phyloP scores from a whole-genome alignment of 2,888 invertebrate genomes.

The Tryphoninae sp. region DNA sequence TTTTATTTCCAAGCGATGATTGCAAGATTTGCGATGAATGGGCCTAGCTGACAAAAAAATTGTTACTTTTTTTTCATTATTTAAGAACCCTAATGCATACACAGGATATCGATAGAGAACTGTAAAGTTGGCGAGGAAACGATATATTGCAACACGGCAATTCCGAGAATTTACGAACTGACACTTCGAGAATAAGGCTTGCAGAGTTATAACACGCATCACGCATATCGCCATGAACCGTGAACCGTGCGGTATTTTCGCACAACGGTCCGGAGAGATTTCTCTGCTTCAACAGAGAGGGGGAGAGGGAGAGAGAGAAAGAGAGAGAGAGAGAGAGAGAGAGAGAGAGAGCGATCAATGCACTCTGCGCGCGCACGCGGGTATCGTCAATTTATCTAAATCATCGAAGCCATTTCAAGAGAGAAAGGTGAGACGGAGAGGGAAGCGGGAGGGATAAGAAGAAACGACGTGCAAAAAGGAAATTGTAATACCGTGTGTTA shows the following conservation, averaged over 20 bases:
- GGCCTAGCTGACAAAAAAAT: no score
- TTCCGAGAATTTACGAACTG: conserved; percentile 27
- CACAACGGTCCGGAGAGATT: conserved; percentile 6
- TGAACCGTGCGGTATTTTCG: background rate
- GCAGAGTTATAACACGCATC: conserved; percentile 28
- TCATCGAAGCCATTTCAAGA: conserved; percentile 65
- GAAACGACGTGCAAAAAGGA: conserved; percentile 53
- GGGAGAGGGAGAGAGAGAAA: background rate
- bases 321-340: background rate
- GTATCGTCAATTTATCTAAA: conserved; percentile 74
- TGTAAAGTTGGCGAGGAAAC: conserved; percentile 13
- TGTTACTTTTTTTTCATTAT: no score
- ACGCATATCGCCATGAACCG: conserved; percentile 15
- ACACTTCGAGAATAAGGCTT: conserved; percentile 13
- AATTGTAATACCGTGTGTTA: conserved; percentile 70
- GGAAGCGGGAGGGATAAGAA: conserved; percentile 20
- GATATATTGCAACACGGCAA: background rate
- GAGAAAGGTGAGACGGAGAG: background rate
- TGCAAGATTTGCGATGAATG: background rate
- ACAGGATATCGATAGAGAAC: conserved; percentile 1
- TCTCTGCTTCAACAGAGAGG: background rate
- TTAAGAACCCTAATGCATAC: no score
- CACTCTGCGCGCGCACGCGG: conserved; percentile 53
- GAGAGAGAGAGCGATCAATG: conserved; percentile 15
- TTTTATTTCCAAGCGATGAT: background rate